These are phyloP conservation scores for Cheilinus undulatus DNA, from an alignment of 2,113 vertebrate species.

Conservation along the genomic window DNA sequence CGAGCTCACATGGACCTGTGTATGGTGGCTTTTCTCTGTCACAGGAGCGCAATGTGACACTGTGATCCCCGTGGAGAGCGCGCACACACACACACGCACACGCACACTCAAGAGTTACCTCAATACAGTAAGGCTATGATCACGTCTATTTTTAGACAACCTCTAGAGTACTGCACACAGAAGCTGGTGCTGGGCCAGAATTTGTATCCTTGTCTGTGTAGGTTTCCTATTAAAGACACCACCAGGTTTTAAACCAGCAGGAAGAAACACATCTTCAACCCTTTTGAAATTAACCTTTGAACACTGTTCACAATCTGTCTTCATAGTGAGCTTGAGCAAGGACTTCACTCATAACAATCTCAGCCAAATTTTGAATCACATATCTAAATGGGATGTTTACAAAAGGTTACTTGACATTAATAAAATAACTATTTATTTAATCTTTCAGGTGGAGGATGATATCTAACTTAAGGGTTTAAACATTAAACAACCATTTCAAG, in stretches of 20 bases:
- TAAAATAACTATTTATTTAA: too few species aligned
- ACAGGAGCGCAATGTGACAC: conserved; percentile 87
- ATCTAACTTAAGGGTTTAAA: too few species aligned
- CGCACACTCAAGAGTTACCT: conserved; percentile 70
- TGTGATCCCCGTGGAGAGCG: conserved; percentile 76
- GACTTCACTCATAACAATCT: too few species aligned
- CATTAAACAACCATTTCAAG: too few species aligned
- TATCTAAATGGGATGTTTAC: too few species aligned
- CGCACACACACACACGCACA: too few species aligned
- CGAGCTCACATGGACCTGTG: conserved; percentile 50
- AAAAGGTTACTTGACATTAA: too few species aligned
- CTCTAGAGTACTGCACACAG: conserved; percentile 21
- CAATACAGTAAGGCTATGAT: conserved; percentile 22
- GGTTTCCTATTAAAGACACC: conserved; percentile 3
- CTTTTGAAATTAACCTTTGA: background rate
- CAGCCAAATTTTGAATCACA: too few species aligned
- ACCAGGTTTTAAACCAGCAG: background rate
- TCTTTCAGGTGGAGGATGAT: too few species aligned
- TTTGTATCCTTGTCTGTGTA: background rate
- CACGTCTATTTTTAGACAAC: conserved; percentile 69
- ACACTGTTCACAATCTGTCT: too few species aligned
- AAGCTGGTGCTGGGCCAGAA: background rate
- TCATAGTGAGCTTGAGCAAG: too few species aligned
- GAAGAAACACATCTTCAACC: background rate
- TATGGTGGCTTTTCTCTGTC: conserved; percentile 80